These are phyloP conservation scores for Rhinatrema bivittatum DNA, from an alignment of 2,797 vertebrate genomes.

Conservation along the genomic window DNA sequence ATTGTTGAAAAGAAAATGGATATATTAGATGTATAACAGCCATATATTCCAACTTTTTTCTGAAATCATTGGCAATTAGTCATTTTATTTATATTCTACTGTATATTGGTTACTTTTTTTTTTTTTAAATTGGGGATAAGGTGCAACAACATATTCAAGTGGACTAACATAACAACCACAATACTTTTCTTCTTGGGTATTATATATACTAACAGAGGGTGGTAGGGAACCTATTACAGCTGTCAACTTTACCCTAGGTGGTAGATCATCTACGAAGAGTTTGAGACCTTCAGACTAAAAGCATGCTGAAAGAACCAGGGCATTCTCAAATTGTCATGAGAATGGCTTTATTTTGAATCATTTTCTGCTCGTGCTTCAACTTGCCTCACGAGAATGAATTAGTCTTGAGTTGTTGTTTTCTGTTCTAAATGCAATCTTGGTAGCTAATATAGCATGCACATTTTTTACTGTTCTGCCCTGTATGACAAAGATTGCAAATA, in stretches of 20 bases:
- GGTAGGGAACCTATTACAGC: not conserved
- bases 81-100: too few species aligned
- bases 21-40: too few species aligned
- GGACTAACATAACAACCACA: too few species aligned
- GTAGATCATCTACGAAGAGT: not conserved
- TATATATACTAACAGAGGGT: not conserved
- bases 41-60: too few species aligned
- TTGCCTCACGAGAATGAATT: conserved; percentile 6
- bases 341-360: not conserved
- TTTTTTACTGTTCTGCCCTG: conserved; percentile 6
- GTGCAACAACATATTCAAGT: too few species aligned
- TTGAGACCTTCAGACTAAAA: not conserved
- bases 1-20: too few species aligned
- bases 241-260: not conserved
- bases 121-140: too few species aligned
- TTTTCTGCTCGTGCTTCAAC: not conserved
- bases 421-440: conserved; percentile 9
- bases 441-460: not conserved
- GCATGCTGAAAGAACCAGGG: not conserved
- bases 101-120: too few species aligned
- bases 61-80: too few species aligned
- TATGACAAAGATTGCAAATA: conserved; percentile 8
- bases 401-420: conserved; percentile 6
- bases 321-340: not conserved
- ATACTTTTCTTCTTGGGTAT: not conserved